phyloP scores from a whole-genome alignment of 2,113 vertebrate genomes.

The Candoia aspera region DNA sequence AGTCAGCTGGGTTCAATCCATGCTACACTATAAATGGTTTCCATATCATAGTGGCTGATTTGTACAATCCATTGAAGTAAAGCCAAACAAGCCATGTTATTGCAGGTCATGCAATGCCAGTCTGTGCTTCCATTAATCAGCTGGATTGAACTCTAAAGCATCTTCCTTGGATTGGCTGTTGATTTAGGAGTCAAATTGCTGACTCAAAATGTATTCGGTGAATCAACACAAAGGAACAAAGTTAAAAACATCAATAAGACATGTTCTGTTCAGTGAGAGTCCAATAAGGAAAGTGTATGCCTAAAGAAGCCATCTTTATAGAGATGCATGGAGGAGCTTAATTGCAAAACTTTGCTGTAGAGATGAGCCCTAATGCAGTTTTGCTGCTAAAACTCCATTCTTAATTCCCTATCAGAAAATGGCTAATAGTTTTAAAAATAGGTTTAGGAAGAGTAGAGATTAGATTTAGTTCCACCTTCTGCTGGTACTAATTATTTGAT shows the following conservation, averaged over 20 bases:
- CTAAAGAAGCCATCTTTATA: not conserved
- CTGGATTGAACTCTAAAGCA: not conserved
- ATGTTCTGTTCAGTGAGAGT: not conserved
- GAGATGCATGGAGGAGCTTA: not conserved
- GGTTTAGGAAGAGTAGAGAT: not conserved
- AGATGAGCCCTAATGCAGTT: not conserved
- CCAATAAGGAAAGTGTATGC: not conserved
- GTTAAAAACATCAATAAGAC: not conserved
- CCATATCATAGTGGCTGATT: not conserved
- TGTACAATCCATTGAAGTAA: not conserved
- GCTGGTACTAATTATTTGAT: not conserved
- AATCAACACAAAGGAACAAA: not conserved
- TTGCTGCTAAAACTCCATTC: not conserved
- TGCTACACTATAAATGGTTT: not conserved
- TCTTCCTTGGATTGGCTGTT: not conserved
- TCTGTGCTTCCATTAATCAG: not conserved
- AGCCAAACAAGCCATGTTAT: not conserved
- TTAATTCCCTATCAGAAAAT: not conserved
- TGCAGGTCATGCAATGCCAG: not conserved
- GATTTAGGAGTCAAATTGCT: not conserved
- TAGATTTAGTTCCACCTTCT: not conserved
- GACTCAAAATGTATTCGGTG: not conserved
- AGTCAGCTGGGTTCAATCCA: not conserved
- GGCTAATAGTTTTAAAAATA: not conserved
- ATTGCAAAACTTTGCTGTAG: not conserved